These are phyloP conservation scores for Alviniconcha marisindica DNA, from an alignment of 1,140 invertebrate species.

Conservation along the genomic window DNA sequence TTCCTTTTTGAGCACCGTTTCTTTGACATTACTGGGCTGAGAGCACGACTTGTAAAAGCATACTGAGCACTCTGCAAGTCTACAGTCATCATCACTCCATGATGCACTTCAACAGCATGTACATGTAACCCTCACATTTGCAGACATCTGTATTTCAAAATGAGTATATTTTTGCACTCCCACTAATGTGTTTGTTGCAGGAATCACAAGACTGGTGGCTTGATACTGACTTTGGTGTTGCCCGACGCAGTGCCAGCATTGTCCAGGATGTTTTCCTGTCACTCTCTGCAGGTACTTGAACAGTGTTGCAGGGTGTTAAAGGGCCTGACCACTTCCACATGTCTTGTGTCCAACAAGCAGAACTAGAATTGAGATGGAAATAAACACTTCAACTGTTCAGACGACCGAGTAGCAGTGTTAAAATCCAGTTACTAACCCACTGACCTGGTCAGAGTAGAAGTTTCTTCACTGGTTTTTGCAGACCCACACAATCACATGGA, in stretches of 20 bases:
- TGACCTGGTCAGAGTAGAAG: no score
- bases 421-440: no score
- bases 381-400: neutral
- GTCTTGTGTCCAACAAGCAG: no score
- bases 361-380: neutral
- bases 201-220: constrained; percentile 2
- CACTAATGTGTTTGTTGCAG: constrained; percentile 15
- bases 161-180: neutral
- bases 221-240: neutral
- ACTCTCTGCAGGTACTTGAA: neutral
- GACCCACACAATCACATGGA: no score
- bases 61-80: neutral
- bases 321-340: no score
- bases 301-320: no score
- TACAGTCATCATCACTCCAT: neutral
- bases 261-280: neutral
- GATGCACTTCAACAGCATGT: neutral
- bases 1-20: no score
- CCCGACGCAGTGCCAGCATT: neutral
- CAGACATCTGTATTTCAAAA: neutral
- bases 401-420: no score
- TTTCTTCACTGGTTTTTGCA: no score
- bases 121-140: neutral
- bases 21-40: no score
- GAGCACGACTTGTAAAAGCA: neutral